Percentiles rank a stretch among this genome's conserved stretches.
phyloP scores from a whole-genome alignment of 2,797 vertebrate genomes.

The Sylvia borin region DNA sequence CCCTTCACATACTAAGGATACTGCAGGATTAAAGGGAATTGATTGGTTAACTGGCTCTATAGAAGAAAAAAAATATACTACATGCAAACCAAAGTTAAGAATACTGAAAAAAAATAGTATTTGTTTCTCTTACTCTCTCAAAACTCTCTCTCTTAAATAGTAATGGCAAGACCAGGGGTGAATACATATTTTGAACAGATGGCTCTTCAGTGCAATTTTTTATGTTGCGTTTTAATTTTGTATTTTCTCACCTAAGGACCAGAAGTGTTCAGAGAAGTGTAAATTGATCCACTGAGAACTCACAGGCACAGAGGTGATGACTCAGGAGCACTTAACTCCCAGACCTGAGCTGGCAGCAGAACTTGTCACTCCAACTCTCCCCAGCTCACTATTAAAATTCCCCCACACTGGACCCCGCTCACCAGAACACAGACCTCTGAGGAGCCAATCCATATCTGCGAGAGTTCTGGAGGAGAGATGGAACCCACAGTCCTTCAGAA shows the following conservation, averaged over 20 bases:
- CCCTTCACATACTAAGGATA: not conserved
- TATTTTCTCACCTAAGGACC: not conserved
- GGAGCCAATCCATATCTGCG: conserved; percentile 79
- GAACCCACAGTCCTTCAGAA: conserved; percentile 89
- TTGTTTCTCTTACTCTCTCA: not conserved
- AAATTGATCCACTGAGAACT: not conserved
- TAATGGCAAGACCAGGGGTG: not conserved
- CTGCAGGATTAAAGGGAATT: not conserved
- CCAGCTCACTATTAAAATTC: not conserved
- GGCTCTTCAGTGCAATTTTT: not conserved
- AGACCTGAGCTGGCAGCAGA: not conserved
- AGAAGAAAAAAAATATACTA: not conserved
- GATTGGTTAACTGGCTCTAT: not conserved
- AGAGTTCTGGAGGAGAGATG: conserved; percentile 81
- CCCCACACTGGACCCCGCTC: not conserved
- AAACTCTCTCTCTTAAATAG: not conserved
- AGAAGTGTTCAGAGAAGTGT: not conserved
- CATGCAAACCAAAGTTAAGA: not conserved
- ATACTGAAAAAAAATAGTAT: not conserved
- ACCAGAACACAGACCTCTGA: conserved; percentile 74
- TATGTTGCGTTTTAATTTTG: not conserved
- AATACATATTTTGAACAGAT: not conserved
- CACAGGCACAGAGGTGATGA: not conserved
- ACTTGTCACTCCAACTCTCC: not conserved
- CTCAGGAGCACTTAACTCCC: not conserved